Evolutionary conservation across 2,113 vertebrate species (phyloP), one percentile per base, ranked within the genome.

Genomic region (Zeus faber): DNA sequence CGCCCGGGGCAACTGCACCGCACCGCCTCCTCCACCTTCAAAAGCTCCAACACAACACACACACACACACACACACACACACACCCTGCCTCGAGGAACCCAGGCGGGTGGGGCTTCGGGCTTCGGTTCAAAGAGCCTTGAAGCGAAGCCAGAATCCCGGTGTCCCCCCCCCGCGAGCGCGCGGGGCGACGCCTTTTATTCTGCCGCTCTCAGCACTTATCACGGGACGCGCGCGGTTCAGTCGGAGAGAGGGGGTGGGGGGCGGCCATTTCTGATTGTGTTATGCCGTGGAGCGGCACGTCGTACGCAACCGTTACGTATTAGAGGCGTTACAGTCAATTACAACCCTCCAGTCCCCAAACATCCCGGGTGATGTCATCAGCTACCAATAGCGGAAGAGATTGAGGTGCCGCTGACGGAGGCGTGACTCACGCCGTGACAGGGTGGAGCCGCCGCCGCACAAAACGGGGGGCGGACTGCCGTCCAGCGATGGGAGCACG

Each of bases 351-450:
- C n/a, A n/a, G n/a, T n/a, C n/a, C n/a, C n/a, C n/a, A n/a, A n/a
- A n/a, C n/a, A n/a, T n/a, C n/a, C 11, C 21, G 5, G 8, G 18
- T 69, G 58, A 79, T 62, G 65, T 69, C 67, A 75, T 24, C 44
- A 4, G 43, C 50, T 33, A 49, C 61, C 45, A 52, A 49, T 29
- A 46, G 26, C 6, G 26, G 47, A 49, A 10, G 25, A 44, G 41
- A 44, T 11, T 6, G 7, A 21, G 45, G 22, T 47, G 3, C 6
- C 5, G 24, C 9, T 14, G 51, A 21, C 22, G 29, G 16, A 5
- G 16, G 1, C 31, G 13, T 61, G 53, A 48, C 22, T 61, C 41
- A 53, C 17, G 22, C 10, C 4, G 11, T 16, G n/a, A 16, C 55
- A 1, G 24, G 24, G n/a, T 25, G n/a, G n/a, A n/a, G n/a, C n/a